Base-by-base conservation (phyloP, 2,888 invertebrate species). In the Scaptomyza flava region DNA sequence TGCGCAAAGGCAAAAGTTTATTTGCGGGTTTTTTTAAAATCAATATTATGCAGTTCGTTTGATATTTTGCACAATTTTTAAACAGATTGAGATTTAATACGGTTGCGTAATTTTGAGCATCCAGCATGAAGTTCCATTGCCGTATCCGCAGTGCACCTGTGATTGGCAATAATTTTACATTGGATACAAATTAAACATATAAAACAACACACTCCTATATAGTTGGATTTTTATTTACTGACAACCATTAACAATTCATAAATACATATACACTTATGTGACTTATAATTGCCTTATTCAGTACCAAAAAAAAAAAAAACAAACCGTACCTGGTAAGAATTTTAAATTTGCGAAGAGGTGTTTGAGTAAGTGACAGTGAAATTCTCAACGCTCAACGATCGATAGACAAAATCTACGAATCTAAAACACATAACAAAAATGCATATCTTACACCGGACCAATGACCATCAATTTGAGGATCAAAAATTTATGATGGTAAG, bases 401-500 rank as follows among this genome's bases (percentile, higher is more conserved):
- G 20, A n/a, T n/a, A n/a, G n/a, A n/a, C 14, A 41, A 46, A 34
- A 34, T 33, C 41, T 30, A 47, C 43, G 46, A 58, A 60, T 52
- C 47, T 34, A 23, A 48, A 41, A 31, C 38, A 12, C 12, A 17
- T 9, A n/a, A 36, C 6, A 41, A 50, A 69, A 84, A 91, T 91
- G 91, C 91, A 91, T 89, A 91, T 91, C 79, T 82, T 91, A 89
- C 91, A 91, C 70, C 89, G 91, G 77, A 91, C 90, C 79, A 91
- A 91, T 87, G 91, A 91, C 78, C 91, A 91, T 75, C 91, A 91
- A 70, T 91, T 91, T 70, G 91, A 91, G 80, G 92, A 92, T 89
- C 92, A 92, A 77, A 92, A 92, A 80, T 92, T 91, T 77, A 92
- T 92, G 91, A 92, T 92, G 92, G 92, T 92, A 89, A 90, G 91